Conservation (phyloP, 2,888 invertebrate genomes). For the Danaus chrysippus region DNA sequence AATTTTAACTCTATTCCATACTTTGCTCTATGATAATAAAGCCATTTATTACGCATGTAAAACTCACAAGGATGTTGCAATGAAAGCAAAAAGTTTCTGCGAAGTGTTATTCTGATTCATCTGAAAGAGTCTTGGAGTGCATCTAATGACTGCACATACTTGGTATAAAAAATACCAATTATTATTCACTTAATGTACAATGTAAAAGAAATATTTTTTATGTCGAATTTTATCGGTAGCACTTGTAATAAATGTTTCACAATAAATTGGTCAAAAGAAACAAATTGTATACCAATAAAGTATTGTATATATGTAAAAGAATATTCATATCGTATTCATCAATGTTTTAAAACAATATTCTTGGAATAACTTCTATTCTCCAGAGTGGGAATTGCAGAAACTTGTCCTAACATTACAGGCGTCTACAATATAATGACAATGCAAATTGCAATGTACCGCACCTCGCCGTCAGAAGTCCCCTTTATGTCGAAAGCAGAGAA, state of each 20-base stretch:
- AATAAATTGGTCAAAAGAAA: no score
- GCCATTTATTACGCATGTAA: conserved; percentile 60
- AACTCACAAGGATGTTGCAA: conserved; percentile 44
- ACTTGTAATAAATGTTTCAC: no score
- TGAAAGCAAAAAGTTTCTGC: conserved; percentile 26
- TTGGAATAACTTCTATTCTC: conserved; percentile 16
- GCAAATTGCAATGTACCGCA: conserved; percentile 34
- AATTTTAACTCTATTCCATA: conserved; percentile 54
- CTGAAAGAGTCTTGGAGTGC: conserved; percentile 25
- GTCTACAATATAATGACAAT: conserved; percentile 35
- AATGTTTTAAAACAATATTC: not conserved
- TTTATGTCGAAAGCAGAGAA: conserved; percentile 25
- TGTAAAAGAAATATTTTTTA: no score
- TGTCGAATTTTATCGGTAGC: no score
- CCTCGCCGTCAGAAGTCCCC: conserved; percentile 28
- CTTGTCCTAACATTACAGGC: conserved; percentile 28
- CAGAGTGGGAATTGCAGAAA: conserved; percentile 23
- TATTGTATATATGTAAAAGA: no score
- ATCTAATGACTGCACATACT: conserved; percentile 25
- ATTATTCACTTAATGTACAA: no score
- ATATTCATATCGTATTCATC: no score
- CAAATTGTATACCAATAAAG: no score
- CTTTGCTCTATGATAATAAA: conserved; percentile 57
- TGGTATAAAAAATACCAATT: no score
- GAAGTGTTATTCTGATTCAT: conserved; percentile 47